These are phyloP conservation scores for Netelia fuscicornis DNA, from an alignment of 2,888 invertebrate species.

Conservation along the genomic window DNA sequence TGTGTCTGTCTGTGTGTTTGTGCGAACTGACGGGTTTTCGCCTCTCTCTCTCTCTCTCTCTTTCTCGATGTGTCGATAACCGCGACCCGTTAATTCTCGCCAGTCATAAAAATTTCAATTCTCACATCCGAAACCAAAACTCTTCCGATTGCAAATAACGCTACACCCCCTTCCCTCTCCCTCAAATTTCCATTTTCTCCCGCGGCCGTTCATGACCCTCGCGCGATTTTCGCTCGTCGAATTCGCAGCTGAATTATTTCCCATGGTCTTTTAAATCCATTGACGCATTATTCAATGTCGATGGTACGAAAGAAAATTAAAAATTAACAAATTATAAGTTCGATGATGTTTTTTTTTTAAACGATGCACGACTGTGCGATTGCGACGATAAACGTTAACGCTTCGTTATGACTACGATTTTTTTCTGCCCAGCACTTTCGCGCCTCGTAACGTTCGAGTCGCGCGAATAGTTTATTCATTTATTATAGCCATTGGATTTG, in stretches of 20 bases:
- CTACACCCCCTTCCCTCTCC: background rate
- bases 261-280: conserved; percentile 23
- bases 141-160: conserved; percentile 22
- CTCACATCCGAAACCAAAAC: conserved; percentile 46
- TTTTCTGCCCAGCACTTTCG: background rate
- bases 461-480: background rate
- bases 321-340: too few species aligned
- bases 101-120: conserved; percentile 60
- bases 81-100: conserved; percentile 59
- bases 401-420: background rate
- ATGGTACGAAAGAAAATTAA: background rate
- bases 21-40: conserved; percentile 32
- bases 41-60: background rate
- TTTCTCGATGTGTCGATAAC: conserved; percentile 63
- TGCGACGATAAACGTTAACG: background rate
- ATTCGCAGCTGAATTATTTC: conserved; percentile 46
- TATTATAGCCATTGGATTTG: background rate
- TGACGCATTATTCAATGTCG: background rate
- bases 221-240: background rate
- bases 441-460: background rate
- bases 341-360: background rate
- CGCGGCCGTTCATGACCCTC: conserved; percentile 11
- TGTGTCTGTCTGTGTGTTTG: background rate
- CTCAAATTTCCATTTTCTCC: background rate
- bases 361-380: background rate